Evolutionary conservation across 2,888 invertebrate species (phyloP).

Genomic region (Yponomeuta malinellus): DNA sequence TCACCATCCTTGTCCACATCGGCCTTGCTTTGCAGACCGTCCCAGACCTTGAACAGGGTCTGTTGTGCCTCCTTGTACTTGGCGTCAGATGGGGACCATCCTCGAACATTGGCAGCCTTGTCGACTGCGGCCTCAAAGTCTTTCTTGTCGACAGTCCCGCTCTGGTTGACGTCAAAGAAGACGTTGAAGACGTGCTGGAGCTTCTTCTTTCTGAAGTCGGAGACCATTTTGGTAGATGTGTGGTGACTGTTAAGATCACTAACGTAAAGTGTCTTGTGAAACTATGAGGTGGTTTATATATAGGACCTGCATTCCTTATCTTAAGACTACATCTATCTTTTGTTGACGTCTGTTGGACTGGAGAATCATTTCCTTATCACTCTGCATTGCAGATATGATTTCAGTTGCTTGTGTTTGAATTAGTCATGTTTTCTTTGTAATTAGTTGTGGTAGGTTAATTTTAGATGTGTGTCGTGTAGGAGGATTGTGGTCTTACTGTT

Average conservation of each 20-base stretch:
- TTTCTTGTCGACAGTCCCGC: constrained; percentile 90
- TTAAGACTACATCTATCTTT: background rate
- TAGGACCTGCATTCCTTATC: background rate
- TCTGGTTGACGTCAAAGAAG: constrained; percentile 92
- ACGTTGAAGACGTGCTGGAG: constrained; percentile 89
- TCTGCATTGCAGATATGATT: constrained; percentile 15
- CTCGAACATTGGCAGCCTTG: constrained; percentile 87
- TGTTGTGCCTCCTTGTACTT: constrained; percentile 84
- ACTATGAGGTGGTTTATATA: background rate
- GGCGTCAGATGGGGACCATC: constrained; percentile 83
- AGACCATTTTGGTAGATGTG: constrained; percentile 74
- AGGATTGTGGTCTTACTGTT: background rate
- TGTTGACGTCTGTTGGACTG: background rate
- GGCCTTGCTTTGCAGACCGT: constrained; percentile 85
- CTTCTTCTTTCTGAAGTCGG: constrained; percentile 93
- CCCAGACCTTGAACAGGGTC: constrained; percentile 88
- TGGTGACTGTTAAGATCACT: background rate
- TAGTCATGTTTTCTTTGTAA: background rate
- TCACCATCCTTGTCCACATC: constrained; percentile 90
- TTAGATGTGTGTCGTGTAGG: background rate
- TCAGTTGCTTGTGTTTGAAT: constrained; percentile 1
- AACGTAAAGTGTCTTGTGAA: background rate
- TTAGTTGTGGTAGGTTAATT: background rate
- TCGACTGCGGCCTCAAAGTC: constrained; percentile 91
- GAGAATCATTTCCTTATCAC: constrained; percentile 5